Percentiles rank a stretch among this genome's conserved stretches.
Conservation (phyloP, 2,113 vertebrate genomes). For the Carassius gibelio region DNA sequence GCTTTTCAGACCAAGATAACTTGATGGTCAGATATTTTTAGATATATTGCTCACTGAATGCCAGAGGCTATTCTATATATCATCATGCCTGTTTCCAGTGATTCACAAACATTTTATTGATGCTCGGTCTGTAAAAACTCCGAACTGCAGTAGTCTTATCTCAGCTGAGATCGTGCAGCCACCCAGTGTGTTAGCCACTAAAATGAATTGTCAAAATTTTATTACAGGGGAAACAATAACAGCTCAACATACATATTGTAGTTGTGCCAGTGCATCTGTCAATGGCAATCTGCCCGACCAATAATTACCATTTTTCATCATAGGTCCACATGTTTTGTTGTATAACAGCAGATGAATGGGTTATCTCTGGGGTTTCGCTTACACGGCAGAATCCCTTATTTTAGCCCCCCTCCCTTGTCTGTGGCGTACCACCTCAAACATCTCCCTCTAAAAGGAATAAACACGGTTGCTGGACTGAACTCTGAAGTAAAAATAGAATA, state of each 20-base stretch:
- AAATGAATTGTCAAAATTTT: conserved; percentile 23
- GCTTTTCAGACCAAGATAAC: not conserved
- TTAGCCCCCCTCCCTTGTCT: not conserved
- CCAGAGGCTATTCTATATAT: conserved; percentile 13
- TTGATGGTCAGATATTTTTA: conserved; percentile 1
- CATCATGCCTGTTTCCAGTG: not conserved
- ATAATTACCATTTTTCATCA: conserved; percentile 35
- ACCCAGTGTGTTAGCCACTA: not conserved
- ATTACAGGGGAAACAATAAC: conserved; percentile 39
- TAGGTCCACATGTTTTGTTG: conserved; percentile 33
- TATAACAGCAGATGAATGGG: conserved; percentile 36
- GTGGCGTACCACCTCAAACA: conserved; percentile 22
- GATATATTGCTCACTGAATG: conserved; percentile 15
- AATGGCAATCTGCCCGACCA: not conserved
- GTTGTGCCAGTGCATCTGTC: conserved; percentile 41
- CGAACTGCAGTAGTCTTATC: not conserved
- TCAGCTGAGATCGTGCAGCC: not conserved
- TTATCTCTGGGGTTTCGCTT: conserved; percentile 34
- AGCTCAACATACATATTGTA: conserved; percentile 30
- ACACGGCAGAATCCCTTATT: conserved; percentile 12
- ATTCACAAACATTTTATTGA: not conserved
- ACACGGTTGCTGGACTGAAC: conserved; percentile 17
- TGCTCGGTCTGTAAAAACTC: not conserved
- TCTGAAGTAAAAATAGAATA: conserved; percentile 23
- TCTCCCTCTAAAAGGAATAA: conserved; percentile 9